Evolutionary conservation across 2,797 vertebrate species (phyloP), one percentile per base, ranked within the genome.

Genomic region (Tiaroga cobitis): DNA sequence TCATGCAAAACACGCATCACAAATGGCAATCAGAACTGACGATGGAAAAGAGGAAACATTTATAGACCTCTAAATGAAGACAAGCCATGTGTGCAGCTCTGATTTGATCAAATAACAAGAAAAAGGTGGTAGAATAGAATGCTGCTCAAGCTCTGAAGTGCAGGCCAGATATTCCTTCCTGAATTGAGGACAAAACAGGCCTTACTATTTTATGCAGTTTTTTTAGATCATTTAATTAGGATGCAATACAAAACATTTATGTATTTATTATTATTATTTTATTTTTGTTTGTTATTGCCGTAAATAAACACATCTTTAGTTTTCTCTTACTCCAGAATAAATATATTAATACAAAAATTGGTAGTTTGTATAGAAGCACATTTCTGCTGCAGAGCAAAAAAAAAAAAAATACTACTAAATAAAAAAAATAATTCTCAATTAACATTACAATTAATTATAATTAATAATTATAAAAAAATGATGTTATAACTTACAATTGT

Each of bases 41-140:
- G 56, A 80, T 75, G n/a, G n/a, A 26, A 80, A 82, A 46, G 61
- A 65, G 51, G 19, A 75, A 87, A 68, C 73, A 80, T 75, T 77
- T 82, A 72, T 65, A 56, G 16, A 63, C 6, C 80, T 79, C 49
- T 72, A 83, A 87, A 85, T 32, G 56, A 86, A 32, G 75, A 69
- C 83, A 85, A 74, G 29, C 41, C 63, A 56, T 76, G 76, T 46
- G 69, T 81, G 73, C 34, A 82, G 24, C 77, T 76, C 56, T 39
- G 69, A 82, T 75, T 67, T 68, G 49, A 89, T 87, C 59, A 70
- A 76, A 85, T 15, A 39, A 73, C 83, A 78, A 32, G 69, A 79
- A 43, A 46, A 61, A n/a, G 16, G 26, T 80, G 46, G 88, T 69
- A 72, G 80, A 88, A 32, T 70, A n/a, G 46, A 75, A 11, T 70